Evolutionary conservation across 2,888 invertebrate species (phyloP).

Genomic region (Odontocerum albicorne): DNA sequence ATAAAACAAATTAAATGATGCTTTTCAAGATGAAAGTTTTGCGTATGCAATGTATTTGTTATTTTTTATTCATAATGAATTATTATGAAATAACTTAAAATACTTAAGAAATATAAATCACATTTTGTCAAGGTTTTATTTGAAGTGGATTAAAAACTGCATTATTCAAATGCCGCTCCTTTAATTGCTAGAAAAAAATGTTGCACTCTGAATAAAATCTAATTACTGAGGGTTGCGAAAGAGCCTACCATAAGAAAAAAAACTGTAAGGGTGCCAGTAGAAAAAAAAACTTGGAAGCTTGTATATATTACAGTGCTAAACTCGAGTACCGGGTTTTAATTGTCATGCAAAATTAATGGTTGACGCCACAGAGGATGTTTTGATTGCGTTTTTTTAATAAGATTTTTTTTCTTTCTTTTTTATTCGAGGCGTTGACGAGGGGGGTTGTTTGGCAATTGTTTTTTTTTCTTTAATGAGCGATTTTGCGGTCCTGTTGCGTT

Average conservation of each 20-base stretch:
- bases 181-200: conserved; percentile 8
- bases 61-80: too few relatives aligned
- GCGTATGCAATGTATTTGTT: too few relatives aligned
- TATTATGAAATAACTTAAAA: too few relatives aligned
- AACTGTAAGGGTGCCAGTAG: background rate
- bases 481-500: conserved; percentile 34
- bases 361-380: conserved; percentile 33
- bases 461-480: conserved; percentile 34
- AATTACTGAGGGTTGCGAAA: conserved; percentile 12
- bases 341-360: conserved; percentile 37
- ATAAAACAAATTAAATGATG: too few relatives aligned
- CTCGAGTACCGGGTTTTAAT: conserved; percentile 27
- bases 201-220: conserved; percentile 5
- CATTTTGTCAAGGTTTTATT: too few relatives aligned
- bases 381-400: conserved; percentile 36
- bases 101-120: too few relatives aligned
- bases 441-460: conserved; percentile 19
- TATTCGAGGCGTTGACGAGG: conserved; percentile 24
- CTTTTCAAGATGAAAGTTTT: too few relatives aligned
- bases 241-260: conserved; percentile 2
- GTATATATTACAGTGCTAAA: conserved; percentile 25
- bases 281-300: conserved; percentile 15
- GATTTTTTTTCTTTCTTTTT: conserved; percentile 31
- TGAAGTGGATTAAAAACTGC: too few relatives aligned
- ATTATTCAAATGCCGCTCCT: too few relatives aligned